phyloP scores from a whole-genome alignment of 2,113 vertebrate species.

The Tinamus guttatus region DNA sequence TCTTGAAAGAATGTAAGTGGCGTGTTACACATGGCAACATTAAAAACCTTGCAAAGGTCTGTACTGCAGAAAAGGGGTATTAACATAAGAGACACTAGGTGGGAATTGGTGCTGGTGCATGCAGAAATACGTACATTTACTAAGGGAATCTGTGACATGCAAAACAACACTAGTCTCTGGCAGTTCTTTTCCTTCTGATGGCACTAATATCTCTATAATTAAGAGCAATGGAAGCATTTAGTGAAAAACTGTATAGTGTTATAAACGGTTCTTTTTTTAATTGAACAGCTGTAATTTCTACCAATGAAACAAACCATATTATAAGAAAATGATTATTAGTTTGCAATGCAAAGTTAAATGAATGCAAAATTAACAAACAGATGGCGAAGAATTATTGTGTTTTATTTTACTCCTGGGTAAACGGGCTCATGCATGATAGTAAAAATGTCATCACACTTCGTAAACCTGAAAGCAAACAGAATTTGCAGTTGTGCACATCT shows the following conservation, averaged over 20 bases:
- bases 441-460: conserved; percentile 81
- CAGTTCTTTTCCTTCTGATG: conserved; percentile 8
- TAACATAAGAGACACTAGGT: neutral
- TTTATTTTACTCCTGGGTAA: conserved; percentile 74
- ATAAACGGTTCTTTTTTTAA: conserved; percentile 58
- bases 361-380: conserved; percentile 81
- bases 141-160: neutral
- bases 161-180: conserved; percentile 25
- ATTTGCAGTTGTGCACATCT: conserved; percentile 80
- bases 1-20: neutral
- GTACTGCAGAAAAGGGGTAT: neutral
- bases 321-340: conserved; percentile 76
- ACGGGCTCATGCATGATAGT: conserved; percentile 70
- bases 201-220: conserved; percentile 61
- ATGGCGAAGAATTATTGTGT: conserved; percentile 75
- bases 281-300: conserved; percentile 71
- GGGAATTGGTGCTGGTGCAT: neutral
- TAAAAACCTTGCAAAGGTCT: neutral
- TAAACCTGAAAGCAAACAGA: conserved; percentile 79
- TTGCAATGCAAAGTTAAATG: conserved; percentile 76
- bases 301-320: conserved; percentile 62
- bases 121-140: conserved; percentile 26
- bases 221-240: conserved; percentile 67
- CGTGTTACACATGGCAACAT: neutral
- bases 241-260: conserved; percentile 31